Evolutionary conservation across 2,113 vertebrate species (phyloP), one percentile per base, ranked within the genome.

Genomic region (Oryzias curvinotus): DNA sequence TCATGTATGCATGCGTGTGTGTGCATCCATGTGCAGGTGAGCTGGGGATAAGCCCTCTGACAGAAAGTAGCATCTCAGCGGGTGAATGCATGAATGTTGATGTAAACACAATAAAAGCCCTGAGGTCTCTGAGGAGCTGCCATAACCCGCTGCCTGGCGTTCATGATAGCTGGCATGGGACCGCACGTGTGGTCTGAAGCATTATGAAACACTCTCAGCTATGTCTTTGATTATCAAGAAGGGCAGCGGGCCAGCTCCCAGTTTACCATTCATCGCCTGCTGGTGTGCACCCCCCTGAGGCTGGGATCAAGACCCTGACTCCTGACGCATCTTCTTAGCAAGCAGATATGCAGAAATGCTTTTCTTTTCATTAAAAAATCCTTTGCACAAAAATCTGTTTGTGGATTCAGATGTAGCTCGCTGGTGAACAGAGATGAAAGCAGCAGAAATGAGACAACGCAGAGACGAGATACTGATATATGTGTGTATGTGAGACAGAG

Each of bases 101-200:
- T 65, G 42, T 71, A 73, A 68, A 36, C 36, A 75, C 58, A 68
- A 52, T 56, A 77, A 68, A 81, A 70, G 46, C 60, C 18, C n/a
- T 1, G 13, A 57, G 60, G 71, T 57, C 75, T 78, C 75, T 0
- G n/a, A 15, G 44, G 77, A 17, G 54, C 52, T 26, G 60, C 28
- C 52, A 67, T 25, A 56, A 57, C 30, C 57, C 50, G 41, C 30
- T 56, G 57, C 51, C 44, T 52, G 26, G 56, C 19, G 36, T 45
- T 54, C 44, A 56, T 18, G 14, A 25, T 52, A 74, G 80, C 85
- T 89, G 87, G 81, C 87, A 88, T 78, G 85, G 66, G 72, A 88
- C 88, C 73, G 57, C 49, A 77, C 52, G 30, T 49, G 65, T 21
- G 66, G 62, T 44, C 53, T 54, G 42, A 26, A 42, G 50, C 52